Percentiles rank a stretch among this genome's conserved stretches.
Conservation (phyloP, 2,888 invertebrate species). For the Drosophila formosana region DNA sequence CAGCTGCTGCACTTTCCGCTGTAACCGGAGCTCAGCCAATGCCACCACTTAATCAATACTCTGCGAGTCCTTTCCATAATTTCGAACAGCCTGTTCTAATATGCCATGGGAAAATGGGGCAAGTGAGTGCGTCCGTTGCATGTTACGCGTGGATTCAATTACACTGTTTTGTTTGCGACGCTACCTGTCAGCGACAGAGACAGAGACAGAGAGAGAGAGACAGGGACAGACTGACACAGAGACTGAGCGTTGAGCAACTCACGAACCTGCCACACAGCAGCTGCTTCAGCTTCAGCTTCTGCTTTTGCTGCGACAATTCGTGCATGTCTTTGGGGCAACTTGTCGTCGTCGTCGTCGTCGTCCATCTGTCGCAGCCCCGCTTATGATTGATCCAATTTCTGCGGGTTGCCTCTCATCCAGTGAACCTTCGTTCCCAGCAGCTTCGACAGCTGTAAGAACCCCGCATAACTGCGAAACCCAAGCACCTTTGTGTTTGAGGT, state of each 20-base stretch:
- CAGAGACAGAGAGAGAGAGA: not conserved
- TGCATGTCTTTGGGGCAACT: slow-evolving; percentile 43
- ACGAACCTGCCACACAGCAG: slow-evolving; percentile 59
- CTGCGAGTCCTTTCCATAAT: slow-evolving; percentile 52
- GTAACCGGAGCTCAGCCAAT: slow-evolving; percentile 52
- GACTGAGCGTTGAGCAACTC: slow-evolving; percentile 25
- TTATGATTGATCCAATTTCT: slow-evolving; percentile 81
- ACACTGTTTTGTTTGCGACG: slow-evolving; percentile 30
- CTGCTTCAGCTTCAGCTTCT: too few species aligned
- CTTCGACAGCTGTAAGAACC: slow-evolving; percentile 12
- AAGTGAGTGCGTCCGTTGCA: slow-evolving; percentile 43
- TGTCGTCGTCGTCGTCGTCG: slow-evolving; percentile 13
- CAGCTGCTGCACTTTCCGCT: slow-evolving; percentile 66
- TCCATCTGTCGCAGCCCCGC: slow-evolving; percentile 23
- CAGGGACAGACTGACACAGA: too few species aligned
- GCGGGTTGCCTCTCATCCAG: slow-evolving; percentile 49
- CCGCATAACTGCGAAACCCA: slow-evolving; percentile 11
- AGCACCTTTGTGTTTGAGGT: not conserved
- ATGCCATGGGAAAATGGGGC: slow-evolving; percentile 60
- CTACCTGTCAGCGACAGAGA: slow-evolving; percentile 35
- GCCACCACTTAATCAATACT: slow-evolving; percentile 50
- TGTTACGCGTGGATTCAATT: slow-evolving; percentile 48
- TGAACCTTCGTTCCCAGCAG: not conserved
- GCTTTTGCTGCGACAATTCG: slow-evolving; percentile 49
- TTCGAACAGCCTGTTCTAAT: slow-evolving; percentile 71